Conservation (phyloP, 2,888 invertebrate species). For the Melieria omissa region DNA sequence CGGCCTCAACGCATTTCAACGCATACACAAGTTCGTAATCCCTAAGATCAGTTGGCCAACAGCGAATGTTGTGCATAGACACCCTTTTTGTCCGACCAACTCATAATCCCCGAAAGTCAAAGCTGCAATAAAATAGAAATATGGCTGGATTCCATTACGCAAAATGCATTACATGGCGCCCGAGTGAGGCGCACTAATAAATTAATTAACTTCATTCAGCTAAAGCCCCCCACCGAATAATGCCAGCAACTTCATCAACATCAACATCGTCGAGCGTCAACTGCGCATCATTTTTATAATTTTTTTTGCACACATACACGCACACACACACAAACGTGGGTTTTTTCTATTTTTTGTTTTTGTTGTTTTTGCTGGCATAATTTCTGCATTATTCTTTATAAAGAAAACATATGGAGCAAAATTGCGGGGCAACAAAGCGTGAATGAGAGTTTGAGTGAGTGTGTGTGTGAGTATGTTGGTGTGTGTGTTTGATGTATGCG, state of each 20-base stretch:
- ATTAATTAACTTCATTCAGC: slow-evolving; percentile 1
- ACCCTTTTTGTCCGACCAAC: too few relatives aligned
- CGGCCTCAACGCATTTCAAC: too few relatives aligned
- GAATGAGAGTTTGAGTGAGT: slow-evolving; percentile 4
- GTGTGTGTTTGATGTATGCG: slow-evolving; percentile 23
- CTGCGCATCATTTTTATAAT: background rate
- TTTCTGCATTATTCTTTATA: slow-evolving; percentile 27
- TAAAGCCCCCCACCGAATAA: background rate
- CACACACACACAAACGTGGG: background rate
- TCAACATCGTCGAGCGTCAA: background rate
- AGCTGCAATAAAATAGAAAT: background rate
- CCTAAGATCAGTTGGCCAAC: too few relatives aligned
- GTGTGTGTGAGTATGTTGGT: slow-evolving; percentile 1
- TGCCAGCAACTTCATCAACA: background rate
- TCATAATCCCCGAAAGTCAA: too few relatives aligned
- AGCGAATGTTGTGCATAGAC: too few relatives aligned
- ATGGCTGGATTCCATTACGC: background rate
- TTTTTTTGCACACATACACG: background rate
- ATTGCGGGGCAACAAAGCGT: slow-evolving; percentile 40
- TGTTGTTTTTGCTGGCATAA: slow-evolving; percentile 18
- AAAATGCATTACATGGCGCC: background rate
- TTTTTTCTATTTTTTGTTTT: slow-evolving; percentile 6
- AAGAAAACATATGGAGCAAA: slow-evolving; percentile 41
- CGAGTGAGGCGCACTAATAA: background rate
- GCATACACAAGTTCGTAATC: too few relatives aligned